These are phyloP conservation scores for Exephanes ischioxanthus DNA, from an alignment of 2,888 invertebrate genomes.

Conservation along the genomic window DNA sequence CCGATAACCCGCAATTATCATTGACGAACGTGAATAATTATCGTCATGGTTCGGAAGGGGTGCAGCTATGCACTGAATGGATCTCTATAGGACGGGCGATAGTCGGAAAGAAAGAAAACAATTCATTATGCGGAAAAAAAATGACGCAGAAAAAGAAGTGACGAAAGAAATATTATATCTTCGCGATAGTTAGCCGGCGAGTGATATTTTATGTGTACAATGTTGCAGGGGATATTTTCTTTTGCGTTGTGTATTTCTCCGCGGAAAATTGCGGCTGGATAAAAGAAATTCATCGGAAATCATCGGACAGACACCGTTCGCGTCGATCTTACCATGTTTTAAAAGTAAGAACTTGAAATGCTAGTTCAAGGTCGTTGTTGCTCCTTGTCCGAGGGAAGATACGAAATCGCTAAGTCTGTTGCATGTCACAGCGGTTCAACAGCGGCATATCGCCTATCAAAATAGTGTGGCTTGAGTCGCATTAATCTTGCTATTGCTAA, in stretches of 20 bases:
- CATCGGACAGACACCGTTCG: too few species aligned
- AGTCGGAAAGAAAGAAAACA: neutral
- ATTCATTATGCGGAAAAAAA: neutral
- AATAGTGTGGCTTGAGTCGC: neutral
- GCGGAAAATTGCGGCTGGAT: neutral
- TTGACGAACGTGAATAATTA: neutral
- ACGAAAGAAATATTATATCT: neutral
- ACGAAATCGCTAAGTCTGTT: neutral
- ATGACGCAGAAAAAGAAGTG: neutral
- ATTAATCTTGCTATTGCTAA: neutral
- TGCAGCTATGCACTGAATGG: neutral
- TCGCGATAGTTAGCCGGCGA: neutral
- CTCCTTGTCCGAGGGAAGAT: neutral
- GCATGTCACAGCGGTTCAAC: neutral
- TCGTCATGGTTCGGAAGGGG: neutral
- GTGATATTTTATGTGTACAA: neutral
- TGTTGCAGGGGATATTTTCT: neutral
- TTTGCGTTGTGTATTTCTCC: neutral
- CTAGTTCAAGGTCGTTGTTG: slow-evolving; percentile 6
- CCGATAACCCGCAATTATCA: slow-evolving; percentile 5
- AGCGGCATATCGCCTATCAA: neutral
- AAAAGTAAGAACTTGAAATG: neutral
- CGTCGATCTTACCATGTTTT: too few species aligned
- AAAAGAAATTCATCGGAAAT: neutral
- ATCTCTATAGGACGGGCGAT: neutral